phyloP scores from a whole-genome alignment of 2,113 vertebrate species.

The Brachypteracias leptosomus region DNA sequence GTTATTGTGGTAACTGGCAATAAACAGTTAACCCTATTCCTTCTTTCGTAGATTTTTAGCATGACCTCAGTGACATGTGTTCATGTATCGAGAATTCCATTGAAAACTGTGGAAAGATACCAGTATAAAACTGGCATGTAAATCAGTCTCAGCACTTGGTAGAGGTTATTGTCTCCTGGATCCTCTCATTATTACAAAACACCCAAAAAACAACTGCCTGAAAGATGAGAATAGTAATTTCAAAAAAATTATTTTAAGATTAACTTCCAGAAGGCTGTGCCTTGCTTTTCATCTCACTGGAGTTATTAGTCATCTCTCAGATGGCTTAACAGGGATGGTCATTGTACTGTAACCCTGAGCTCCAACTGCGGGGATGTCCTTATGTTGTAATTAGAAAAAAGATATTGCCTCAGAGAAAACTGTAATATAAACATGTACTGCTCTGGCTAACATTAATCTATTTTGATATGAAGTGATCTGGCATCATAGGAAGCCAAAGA shows the following conservation, averaged over 20 bases:
- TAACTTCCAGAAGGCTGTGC: background rate
- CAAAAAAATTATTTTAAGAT: background rate
- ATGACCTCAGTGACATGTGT: background rate
- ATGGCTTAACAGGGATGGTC: constrained; percentile 23
- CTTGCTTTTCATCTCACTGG: constrained; percentile 27
- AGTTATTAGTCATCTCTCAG: background rate
- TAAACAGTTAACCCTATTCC: background rate
- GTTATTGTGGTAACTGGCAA: background rate
- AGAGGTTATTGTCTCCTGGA: background rate
- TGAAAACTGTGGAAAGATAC: background rate
- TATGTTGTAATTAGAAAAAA: constrained; percentile 50
- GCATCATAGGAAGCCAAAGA: constrained; percentile 10
- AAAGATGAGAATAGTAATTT: background rate
- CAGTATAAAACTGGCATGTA: background rate
- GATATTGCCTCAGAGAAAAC: constrained; percentile 57
- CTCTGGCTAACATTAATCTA: constrained; percentile 15
- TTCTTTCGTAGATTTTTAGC: background rate
- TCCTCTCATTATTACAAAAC: constrained; percentile 15
- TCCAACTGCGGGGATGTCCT: background rate
- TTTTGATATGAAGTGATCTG: constrained; percentile 37
- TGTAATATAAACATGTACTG: constrained; percentile 41
- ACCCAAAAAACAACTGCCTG: background rate
- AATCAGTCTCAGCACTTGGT: background rate
- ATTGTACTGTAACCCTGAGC: constrained; percentile 13
- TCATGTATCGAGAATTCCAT: background rate